Base-by-base conservation (phyloP, 2,113 vertebrate species). In the Syngnathoides biaculeatus region DNA sequence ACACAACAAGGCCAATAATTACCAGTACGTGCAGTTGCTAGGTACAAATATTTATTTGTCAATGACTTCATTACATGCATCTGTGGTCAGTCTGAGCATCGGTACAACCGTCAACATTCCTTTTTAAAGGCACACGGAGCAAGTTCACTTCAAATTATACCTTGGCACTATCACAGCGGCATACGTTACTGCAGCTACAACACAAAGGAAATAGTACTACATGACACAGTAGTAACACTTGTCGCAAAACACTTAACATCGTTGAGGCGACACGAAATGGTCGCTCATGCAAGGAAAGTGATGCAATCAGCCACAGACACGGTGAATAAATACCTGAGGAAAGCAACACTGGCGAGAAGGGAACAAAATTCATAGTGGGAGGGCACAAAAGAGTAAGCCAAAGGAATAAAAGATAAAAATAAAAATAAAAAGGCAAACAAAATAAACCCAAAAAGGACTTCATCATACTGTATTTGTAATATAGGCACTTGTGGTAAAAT, bases 201-300 rank as follows among this genome's bases (percentile, higher is more conserved):
- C 40, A 62, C 60, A 24, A 14, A 43, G 17, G 24, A 42, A 24
- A 26, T 26, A 5, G 52, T 26, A 26, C 22, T 14, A 14, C 55
- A 57, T 30, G 26, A 45, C 40, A 43, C 20, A 26, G 39, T 26
- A 62, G 6, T 15, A 61, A 22, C 38, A 22, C 39, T 7, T 39
- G 35, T 22, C 35, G 26, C 17, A 15, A 61, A 62, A 43, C 7
- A 62, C 40, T 22, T 30, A 57, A 15, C 26, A 30, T 57, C 14
- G 30, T 13, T 0, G 2, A 15, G 60, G 14, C 2, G n/a, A 38
- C 38, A 26, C 60, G 43, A 26, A 14, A 26, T 17, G n/a, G 60
- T 22, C 22, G 60, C 59, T 40, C 60, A 62, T 62, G 60, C 60
- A 62, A 42, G 13, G 39, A 5, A 40, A 61, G 38, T 61, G 55